Evolutionary conservation across 1,140 invertebrate species (phyloP), one percentile per base, ranked within the genome.

Genomic region (Ericerus pela): DNA sequence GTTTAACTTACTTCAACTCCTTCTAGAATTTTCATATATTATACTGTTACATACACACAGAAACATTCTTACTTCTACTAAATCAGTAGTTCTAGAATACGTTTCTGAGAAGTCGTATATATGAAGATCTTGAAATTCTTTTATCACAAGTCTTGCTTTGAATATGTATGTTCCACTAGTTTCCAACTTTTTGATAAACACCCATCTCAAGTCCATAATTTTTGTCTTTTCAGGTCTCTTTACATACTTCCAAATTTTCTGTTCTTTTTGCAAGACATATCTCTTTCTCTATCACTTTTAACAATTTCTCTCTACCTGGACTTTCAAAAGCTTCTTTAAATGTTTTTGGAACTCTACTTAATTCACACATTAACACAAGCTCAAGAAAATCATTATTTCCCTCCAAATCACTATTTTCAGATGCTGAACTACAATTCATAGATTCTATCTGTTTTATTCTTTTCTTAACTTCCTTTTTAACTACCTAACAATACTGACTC

Each of bases 51-150:
- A 62, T 57, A 72, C 37, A 2, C 65, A 60, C 2, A 74, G 56
- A 6, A 74, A 33, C 31, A 66, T 58, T 51, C 70, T 58, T 12
- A 75, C 41, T 10, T 70, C 61, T 22, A 61, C 58, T 43, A 64
- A 60, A 18, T 65, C 51, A 11, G 63, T 60, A 31, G 69, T 64
- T 16, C 69, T 67, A 41, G 68, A 56, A 61, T 64, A 69, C 1
- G 64, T 67, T 62, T 71, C 68, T 30, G 61, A 11, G 2, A 70
- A 70, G 52, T 67, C 66, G 22, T 69, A 60, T 18, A 60, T 64
- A 37, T 58, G 27, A 41, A 41, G 16, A 16, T 54, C 29, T 12
- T 10, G 5, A 37, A 43, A 54, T 6, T 31, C 53, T 20, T 20
- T 54, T n/a, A 22, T 22, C 5, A 54, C 53, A 12, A 54, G 31